Evolutionary conservation across 2,797 vertebrate genomes (phyloP).

Genomic region (Melanotaenia nigrans): DNA sequence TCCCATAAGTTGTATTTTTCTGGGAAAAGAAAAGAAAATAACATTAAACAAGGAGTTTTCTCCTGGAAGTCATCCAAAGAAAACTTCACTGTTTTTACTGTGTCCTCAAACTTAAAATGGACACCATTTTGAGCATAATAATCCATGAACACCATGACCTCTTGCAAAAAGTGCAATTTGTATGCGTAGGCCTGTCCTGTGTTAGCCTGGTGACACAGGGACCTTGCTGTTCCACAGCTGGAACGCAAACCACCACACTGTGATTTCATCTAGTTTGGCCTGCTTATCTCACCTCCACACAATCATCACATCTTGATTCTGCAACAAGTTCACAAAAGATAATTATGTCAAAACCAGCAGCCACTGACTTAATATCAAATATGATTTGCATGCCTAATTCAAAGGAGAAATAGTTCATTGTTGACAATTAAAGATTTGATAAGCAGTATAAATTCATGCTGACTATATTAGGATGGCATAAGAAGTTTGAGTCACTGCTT

Average conservation of each 20-base stretch:
- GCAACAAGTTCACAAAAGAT: conserved; percentile 11
- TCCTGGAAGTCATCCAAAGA: conserved; percentile 27
- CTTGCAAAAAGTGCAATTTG: conserved; percentile 26
- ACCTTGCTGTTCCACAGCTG: conserved; percentile 37
- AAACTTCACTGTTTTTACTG: conserved; percentile 14
- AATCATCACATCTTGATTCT: conserved; percentile 9
- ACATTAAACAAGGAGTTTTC: not conserved
- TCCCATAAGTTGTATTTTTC: not conserved
- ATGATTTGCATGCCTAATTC: conserved; percentile 7
- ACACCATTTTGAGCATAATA: conserved; percentile 17
- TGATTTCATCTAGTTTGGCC: conserved; percentile 64
- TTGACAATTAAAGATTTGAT: not conserved
- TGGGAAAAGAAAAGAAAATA: conserved; percentile 9
- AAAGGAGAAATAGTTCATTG: not conserved
- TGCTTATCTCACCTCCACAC: conserved; percentile 28
- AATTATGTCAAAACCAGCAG: conserved; percentile 27
- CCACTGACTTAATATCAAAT: conserved; percentile 1
- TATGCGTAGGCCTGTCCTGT: conserved; percentile 29
- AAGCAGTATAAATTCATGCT: not conserved
- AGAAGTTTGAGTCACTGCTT: conserved; percentile 23
- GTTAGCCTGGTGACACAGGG: conserved; percentile 35
- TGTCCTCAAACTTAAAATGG: conserved; percentile 22
- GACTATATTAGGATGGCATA: not conserved
- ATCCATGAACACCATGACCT: conserved; percentile 30
- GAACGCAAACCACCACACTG: conserved; percentile 55